These are phyloP conservation scores for Sinhomidia bicolor DNA, from an alignment of 2,888 invertebrate genomes.

Conservation along the genomic window DNA sequence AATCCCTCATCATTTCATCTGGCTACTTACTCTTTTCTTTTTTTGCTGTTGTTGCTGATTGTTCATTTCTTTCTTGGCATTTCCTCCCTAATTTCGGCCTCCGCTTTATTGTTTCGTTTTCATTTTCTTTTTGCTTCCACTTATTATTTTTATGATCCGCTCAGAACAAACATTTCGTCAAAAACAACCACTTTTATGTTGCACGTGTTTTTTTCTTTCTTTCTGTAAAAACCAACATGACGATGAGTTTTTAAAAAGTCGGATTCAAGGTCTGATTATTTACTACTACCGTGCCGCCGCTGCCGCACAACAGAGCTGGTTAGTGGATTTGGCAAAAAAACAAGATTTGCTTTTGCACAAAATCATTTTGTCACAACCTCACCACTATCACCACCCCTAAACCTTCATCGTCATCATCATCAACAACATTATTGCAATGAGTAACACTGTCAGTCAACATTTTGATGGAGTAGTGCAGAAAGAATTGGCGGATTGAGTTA, in stretches of 20 bases:
- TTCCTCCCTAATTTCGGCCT: slow-evolving; percentile 5
- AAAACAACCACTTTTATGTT: not conserved
- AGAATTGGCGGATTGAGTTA: not conserved
- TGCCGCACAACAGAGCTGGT: not conserved
- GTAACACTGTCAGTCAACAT: no score
- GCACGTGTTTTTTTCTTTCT: not conserved
- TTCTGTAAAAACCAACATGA: not conserved
- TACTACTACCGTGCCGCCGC: not conserved
- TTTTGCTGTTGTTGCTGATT: not conserved
- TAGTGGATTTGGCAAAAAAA: not conserved
- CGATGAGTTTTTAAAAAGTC: slow-evolving; percentile 5
- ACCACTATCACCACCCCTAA: not conserved
- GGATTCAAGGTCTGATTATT: slow-evolving; percentile 24
- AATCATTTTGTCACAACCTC: not conserved
- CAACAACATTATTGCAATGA: not conserved
- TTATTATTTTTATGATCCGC: not conserved
- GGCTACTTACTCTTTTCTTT: no score
- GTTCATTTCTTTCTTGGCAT: not conserved
- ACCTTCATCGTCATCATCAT: not conserved
- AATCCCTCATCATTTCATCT: not conserved
- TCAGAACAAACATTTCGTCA: slow-evolving; percentile 4
- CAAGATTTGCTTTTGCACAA: not conserved
- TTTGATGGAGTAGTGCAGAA: not conserved
- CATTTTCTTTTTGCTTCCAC: not conserved
- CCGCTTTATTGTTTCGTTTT: not conserved